phyloP scores from a whole-genome alignment of 2,113 vertebrate genomes.

The Larimichthys crocea region DNA sequence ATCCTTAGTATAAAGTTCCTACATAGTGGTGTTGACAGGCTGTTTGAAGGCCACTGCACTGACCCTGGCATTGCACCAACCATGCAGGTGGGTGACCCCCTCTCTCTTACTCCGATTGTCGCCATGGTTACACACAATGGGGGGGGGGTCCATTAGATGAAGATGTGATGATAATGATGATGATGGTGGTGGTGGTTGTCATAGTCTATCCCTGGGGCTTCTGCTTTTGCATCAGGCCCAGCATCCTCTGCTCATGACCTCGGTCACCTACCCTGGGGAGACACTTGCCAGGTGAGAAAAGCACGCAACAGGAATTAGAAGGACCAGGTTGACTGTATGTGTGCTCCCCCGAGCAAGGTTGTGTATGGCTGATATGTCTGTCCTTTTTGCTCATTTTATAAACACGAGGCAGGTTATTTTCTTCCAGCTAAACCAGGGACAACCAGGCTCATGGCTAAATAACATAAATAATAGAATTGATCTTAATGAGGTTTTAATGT shows the following conservation, averaged over 20 bases:
- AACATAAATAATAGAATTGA: not conserved
- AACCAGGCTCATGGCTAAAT: too few species aligned
- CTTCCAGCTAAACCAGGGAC: not conserved
- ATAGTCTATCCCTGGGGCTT: slow-evolving; percentile 35
- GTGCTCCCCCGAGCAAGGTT: slow-evolving; percentile 73
- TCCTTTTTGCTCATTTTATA: slow-evolving; percentile 41
- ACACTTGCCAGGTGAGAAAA: slow-evolving; percentile 75
- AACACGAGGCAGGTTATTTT: slow-evolving; percentile 35
- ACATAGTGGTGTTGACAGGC: not conserved
- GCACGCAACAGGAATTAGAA: slow-evolving; percentile 55
- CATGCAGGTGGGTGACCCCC: not conserved
- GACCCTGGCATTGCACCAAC: slow-evolving; percentile 38
- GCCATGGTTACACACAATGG: slow-evolving; percentile 59
- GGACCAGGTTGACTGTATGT: slow-evolving; percentile 41
- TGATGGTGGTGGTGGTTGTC: slow-evolving; percentile 45
- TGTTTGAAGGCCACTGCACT: slow-evolving; percentile 36
- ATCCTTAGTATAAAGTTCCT: not conserved
- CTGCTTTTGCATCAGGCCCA: slow-evolving; percentile 50
- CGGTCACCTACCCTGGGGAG: slow-evolving; percentile 70
- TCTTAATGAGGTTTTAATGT: slow-evolving; percentile 17
- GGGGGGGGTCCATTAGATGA: slow-evolving; percentile 45
- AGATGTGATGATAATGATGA: slow-evolving; percentile 64
- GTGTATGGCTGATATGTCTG: slow-evolving; percentile 45
- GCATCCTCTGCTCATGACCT: slow-evolving; percentile 57
- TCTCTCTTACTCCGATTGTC: slow-evolving; percentile 29